These are phyloP conservation scores for Columba guinea DNA, from an alignment of 2,797 vertebrate species.

Conservation along the genomic window DNA sequence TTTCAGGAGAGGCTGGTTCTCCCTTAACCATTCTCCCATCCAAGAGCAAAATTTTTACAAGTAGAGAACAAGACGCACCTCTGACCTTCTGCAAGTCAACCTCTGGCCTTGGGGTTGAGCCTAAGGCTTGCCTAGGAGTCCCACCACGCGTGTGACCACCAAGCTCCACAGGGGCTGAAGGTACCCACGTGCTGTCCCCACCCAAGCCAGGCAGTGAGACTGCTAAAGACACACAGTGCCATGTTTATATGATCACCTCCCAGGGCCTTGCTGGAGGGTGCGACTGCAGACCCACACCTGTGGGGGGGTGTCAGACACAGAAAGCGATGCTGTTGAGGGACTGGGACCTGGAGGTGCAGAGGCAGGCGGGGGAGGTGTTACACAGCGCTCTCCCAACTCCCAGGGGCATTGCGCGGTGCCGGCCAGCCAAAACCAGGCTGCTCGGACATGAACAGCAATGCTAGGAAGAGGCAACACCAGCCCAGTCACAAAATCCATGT, in stretches of 20 bases:
- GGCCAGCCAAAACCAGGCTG: neutral
- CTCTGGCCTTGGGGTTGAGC: neutral
- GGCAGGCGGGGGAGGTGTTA: neutral
- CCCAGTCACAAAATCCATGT: neutral
- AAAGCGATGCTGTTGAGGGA: neutral
- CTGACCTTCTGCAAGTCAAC: neutral
- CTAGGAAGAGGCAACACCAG: neutral
- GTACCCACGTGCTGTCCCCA: accelerated
- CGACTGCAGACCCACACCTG: neutral
- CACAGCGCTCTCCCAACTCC: neutral
- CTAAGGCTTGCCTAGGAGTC: neutral
- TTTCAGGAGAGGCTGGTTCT: neutral
- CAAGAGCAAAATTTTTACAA: neutral
- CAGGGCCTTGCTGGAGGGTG: neutral
- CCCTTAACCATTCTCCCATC: neutral
- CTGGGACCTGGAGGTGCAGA: neutral
- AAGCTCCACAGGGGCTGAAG: neutral
- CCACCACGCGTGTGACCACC: neutral
- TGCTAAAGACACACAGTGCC: neutral
- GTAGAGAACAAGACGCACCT: neutral
- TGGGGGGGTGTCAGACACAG: neutral
- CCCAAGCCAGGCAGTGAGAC: neutral
- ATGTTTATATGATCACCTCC: neutral
- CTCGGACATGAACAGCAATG: accelerated
- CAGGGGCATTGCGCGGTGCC: neutral